Conservation (phyloP, 37 sponge, comb jelly and placozoan species). For the Ianthella basta region DNA sequence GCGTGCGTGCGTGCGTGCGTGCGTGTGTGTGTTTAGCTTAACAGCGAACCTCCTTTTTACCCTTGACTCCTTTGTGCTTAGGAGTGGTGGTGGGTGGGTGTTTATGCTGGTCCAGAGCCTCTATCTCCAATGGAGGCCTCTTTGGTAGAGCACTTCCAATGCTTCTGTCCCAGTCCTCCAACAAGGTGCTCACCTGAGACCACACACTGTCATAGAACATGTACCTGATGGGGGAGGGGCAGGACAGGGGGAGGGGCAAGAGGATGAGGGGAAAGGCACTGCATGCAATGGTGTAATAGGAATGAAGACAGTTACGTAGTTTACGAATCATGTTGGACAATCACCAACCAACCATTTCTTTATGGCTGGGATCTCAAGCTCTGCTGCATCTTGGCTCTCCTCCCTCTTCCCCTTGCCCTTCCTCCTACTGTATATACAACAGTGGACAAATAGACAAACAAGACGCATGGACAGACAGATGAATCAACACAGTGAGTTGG, state of each 20-base stretch:
- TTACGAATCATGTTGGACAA: too few species aligned
- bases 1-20: too few species aligned
- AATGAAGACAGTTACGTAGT: too few species aligned
- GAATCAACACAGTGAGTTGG: too few species aligned
- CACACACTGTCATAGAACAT: conserved; percentile 33
- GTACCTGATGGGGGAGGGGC: conserved; percentile 33
- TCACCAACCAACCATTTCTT: conserved; percentile 22
- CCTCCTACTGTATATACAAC: neutral
- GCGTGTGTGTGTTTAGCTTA: neutral
- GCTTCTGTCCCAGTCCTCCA: conserved; percentile 87
- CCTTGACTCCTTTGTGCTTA: conserved; percentile 27
- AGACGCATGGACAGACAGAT: too few species aligned
- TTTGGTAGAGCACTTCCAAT: conserved; percentile 34
- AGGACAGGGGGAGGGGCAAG: neutral
- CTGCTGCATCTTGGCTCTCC: neutral
- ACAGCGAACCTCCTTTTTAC: conserved; percentile 21
- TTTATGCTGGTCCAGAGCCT: neutral
- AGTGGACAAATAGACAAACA: too few species aligned
- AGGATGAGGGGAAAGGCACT: neutral
- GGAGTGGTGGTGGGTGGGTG: conserved; percentile 25
- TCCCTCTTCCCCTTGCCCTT: neutral
- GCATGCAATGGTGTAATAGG: neutral
- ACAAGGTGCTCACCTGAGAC: conserved; percentile 35
- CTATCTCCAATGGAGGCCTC: neutral
- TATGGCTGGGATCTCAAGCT: neutral